Evolutionary conservation across 2,888 invertebrate genomes (phyloP).

Genomic region (Volucella inanis): DNA sequence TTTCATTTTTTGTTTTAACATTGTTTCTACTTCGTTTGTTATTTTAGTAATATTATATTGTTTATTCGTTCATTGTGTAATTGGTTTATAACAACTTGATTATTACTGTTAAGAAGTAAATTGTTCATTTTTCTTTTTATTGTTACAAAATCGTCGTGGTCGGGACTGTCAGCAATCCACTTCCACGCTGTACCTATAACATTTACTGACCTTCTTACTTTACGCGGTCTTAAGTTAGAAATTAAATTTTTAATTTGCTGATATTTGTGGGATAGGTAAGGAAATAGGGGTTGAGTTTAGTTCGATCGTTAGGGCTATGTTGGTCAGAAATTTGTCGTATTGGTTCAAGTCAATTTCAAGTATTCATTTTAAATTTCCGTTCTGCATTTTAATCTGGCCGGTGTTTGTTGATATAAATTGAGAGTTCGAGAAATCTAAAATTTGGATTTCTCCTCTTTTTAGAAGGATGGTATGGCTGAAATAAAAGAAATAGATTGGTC

Average conservation of each 20-base stretch:
- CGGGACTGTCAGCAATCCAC: not conserved
- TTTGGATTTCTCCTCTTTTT: too few species aligned
- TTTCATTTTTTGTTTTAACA: constrained; percentile 4
- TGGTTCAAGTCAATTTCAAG: constrained; percentile 54
- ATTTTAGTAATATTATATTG: constrained; percentile 31
- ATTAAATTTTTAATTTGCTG: constrained; percentile 10
- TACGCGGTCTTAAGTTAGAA: constrained; percentile 1
- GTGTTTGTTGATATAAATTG: constrained; percentile 19
- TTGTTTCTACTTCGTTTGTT: constrained; percentile 19
- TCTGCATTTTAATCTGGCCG: constrained; percentile 33
- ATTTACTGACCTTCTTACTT: constrained; percentile 27
- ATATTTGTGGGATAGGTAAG: constrained; percentile 25
- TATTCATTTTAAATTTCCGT: constrained; percentile 49
- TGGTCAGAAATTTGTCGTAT: constrained; percentile 16
- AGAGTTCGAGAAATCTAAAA: constrained; percentile 25
- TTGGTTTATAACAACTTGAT: constrained; percentile 32
- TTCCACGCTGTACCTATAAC: constrained; percentile 34
- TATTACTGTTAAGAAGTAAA: constrained; percentile 17
- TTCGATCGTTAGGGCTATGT: constrained; percentile 10
- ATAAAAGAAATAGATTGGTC: too few species aligned
- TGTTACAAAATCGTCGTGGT: constrained; percentile 19
- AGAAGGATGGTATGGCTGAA: too few species aligned
- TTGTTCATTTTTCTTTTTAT: constrained; percentile 39
- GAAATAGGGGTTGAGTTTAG: constrained; percentile 24
- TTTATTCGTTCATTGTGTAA: constrained; percentile 28